Percentiles rank a stretch among this genome's conserved stretches.
phyloP scores from a whole-genome alignment of 2,888 invertebrate genomes.

The Rotaria socialis region DNA sequence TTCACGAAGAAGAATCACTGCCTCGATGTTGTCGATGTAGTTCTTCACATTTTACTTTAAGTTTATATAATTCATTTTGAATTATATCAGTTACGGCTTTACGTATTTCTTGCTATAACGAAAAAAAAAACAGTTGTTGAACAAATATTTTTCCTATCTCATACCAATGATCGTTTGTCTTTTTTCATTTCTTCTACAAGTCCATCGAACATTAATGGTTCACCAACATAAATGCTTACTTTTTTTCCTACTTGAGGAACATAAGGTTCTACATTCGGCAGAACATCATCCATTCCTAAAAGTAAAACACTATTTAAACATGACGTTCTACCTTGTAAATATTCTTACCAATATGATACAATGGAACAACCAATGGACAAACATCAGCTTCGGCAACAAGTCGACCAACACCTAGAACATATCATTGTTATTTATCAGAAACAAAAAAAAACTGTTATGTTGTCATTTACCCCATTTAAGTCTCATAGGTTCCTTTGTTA shows the following conservation, averaged over 20 bases:
- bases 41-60: conserved; percentile 66
- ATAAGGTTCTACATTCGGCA: conserved; percentile 42
- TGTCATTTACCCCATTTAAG: conserved; percentile 40
- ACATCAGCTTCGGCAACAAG: conserved; percentile 42
- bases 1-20: not conserved
- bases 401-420: conserved; percentile 32
- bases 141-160: conserved; percentile 42
- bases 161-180: conserved; percentile 59
- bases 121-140: conserved; percentile 51
- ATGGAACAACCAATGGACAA: conserved; percentile 43
- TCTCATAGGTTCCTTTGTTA: conserved; percentile 39
- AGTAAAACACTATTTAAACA: too few species aligned
- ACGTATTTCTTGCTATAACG: conserved; percentile 69
- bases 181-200: conserved; percentile 66
- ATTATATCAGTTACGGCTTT: conserved; percentile 77
- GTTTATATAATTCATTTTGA: conserved; percentile 70
- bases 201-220: conserved; percentile 72
- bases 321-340: too few species aligned
- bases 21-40: conserved; percentile 48
- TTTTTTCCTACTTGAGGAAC: conserved; percentile 38
- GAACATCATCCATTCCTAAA: conserved; percentile 41
- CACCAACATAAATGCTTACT: conserved; percentile 42
- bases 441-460: not conserved
- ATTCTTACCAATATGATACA: conserved; percentile 44
- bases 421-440: not conserved